phyloP scores from a whole-genome alignment of 2,888 invertebrate species.

The Plusia festucae region DNA sequence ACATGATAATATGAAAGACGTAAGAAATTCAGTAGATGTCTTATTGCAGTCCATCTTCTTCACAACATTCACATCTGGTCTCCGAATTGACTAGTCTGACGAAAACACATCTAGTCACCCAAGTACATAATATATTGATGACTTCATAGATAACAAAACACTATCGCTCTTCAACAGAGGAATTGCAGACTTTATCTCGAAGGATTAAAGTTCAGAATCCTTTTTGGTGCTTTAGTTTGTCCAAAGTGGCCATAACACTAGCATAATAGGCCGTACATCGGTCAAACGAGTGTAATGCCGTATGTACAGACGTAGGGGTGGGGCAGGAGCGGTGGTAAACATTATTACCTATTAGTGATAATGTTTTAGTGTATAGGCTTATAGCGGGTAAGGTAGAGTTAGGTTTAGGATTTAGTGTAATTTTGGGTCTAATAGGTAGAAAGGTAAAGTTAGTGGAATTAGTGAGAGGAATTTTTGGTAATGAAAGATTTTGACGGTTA shows the following conservation, averaged over 20 bases:
- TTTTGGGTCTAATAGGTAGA: slow-evolving; percentile 1
- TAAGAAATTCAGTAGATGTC: neutral
- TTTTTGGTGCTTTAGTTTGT: slow-evolving; percentile 15
- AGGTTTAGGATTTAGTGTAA: slow-evolving; percentile 4
- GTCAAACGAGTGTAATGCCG: slow-evolving; percentile 55
- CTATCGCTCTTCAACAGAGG: neutral
- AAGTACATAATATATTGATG: slow-evolving; percentile 17
- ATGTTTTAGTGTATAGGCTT: slow-evolving; percentile 15
- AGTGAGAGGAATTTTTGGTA: neutral
- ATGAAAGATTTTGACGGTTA: neutral
- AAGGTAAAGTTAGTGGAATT: slow-evolving; percentile 1
- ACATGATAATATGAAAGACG: neutral
- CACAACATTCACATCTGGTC: slow-evolving; percentile 1
- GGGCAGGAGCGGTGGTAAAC: slow-evolving; percentile 35
- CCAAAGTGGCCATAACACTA: slow-evolving; percentile 42
- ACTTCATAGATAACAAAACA: slow-evolving; percentile 17
- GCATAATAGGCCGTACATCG: slow-evolving; percentile 53
- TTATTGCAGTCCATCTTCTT: neutral
- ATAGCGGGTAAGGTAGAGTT: slow-evolving; percentile 16
- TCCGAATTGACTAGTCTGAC: neutral
- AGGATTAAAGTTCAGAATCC: slow-evolving; percentile 18
- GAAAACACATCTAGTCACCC: neutral
- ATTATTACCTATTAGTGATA: slow-evolving; percentile 53
- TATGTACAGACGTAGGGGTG: slow-evolving; percentile 44
- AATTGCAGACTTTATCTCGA: slow-evolving; percentile 16